These are phyloP conservation scores for Diabrotica balteata DNA, from an alignment of 2,888 invertebrate species.

Conservation along the genomic window DNA sequence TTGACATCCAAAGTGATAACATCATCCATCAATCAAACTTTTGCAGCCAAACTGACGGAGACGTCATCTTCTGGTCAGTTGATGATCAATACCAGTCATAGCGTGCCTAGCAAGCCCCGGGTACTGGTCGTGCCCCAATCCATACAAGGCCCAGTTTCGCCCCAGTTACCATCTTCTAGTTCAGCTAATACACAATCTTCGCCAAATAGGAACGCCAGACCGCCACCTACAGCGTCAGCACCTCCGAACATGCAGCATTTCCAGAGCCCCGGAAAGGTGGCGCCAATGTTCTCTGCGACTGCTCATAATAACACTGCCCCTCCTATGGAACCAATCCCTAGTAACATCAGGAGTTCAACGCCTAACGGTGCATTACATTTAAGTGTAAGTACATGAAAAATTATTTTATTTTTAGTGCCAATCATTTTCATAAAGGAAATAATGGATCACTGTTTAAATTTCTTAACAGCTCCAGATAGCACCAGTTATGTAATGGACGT, in stretches of 20 bases:
- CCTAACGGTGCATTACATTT: slow-evolving; percentile 34
- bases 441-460: too few relatives aligned
- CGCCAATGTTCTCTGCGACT: slow-evolving; percentile 22
- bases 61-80: slow-evolving; percentile 40
- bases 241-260: slow-evolving; percentile 59
- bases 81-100: slow-evolving; percentile 38
- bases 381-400: slow-evolving; percentile 8
- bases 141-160: slow-evolving; percentile 51
- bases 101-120: slow-evolving; percentile 20
- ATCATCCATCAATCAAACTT: slow-evolving; percentile 69
- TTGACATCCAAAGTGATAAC: slow-evolving; percentile 46
- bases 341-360: slow-evolving; percentile 38
- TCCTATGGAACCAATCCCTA: slow-evolving; percentile 23
- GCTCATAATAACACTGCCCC: slow-evolving; percentile 18
- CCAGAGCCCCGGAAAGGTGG: slow-evolving; percentile 42
- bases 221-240: slow-evolving; percentile 57
- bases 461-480: too few relatives aligned
- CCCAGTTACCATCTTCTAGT: slow-evolving; percentile 43
- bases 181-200: slow-evolving; percentile 48
- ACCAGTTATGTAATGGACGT: too few relatives aligned
- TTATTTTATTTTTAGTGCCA: too few relatives aligned
- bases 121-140: slow-evolving; percentile 26
- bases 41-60: slow-evolving; percentile 77
- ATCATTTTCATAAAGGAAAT: too few relatives aligned
- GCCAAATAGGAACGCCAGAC: slow-evolving; percentile 51